phyloP scores from a whole-genome alignment of 2,113 vertebrate genomes.

The Laticauda colubrina region DNA sequence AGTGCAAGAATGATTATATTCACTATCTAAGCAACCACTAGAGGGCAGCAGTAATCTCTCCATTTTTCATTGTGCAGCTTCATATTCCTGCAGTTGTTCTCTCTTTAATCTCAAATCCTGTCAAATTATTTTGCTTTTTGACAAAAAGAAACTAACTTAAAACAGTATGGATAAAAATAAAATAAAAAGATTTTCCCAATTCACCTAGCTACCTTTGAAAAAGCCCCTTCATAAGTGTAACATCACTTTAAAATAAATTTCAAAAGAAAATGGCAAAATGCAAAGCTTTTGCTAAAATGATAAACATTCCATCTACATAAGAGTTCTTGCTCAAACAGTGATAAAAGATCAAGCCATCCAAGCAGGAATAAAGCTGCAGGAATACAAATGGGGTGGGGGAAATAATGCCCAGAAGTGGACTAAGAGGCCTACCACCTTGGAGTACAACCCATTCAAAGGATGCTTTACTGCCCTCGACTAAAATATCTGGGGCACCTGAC shows the following conservation, averaged over 20 bases:
- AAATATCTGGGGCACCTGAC: not conserved
- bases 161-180: not conserved
- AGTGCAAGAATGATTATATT: not conserved
- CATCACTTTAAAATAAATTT: not conserved
- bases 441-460: not conserved
- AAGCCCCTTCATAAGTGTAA: not conserved
- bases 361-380: not conserved
- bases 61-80: not conserved
- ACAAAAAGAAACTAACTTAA: not conserved
- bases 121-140: not conserved
- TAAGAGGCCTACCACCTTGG: not conserved
- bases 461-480: not conserved
- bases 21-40: slow-evolving; percentile 3
- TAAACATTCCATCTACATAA: not conserved
- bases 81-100: not conserved
- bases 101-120: not conserved
- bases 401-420: not conserved
- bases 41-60: slow-evolving; percentile 7
- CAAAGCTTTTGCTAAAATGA: not conserved
- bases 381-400: not conserved
- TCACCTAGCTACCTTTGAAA: not conserved
- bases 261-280: not conserved
- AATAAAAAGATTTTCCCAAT: not conserved
- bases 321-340: not conserved
- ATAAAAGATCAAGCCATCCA: not conserved